A percentile compares a stretch with the other conserved stretches of the same genome.
Evolutionary conservation across 30 jellyfish, hydroid and myxozoan genomes (phyloP).

Genomic region (Aurelia coerulea): DNA sequence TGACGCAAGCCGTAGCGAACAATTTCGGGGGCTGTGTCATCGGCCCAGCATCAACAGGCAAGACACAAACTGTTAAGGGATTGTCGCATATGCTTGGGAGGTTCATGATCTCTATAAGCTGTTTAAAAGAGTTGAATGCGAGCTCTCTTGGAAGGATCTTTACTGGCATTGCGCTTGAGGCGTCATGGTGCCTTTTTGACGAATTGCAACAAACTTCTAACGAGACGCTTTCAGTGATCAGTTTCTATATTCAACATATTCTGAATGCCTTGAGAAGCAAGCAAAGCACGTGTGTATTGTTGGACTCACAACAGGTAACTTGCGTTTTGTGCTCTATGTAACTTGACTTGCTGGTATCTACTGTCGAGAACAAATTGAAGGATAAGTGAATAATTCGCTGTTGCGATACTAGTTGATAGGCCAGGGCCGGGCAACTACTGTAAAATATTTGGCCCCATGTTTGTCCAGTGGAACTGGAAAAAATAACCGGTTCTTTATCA

Average conservation of each 20-base stretch:
- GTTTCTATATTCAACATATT: conserved; percentile 57
- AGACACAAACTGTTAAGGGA: conserved; percentile 76
- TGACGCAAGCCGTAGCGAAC: conserved; percentile 60
- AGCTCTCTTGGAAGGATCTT: conserved; percentile 57
- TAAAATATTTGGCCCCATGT: no score
- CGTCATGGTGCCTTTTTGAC: conserved; percentile 76
- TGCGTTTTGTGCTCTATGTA: neutral
- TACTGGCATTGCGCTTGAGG: conserved; percentile 82
- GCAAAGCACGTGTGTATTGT: conserved; percentile 35
- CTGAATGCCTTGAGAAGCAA: conserved; percentile 62
- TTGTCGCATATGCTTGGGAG: conserved; percentile 63
- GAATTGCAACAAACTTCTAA: conserved; percentile 70
- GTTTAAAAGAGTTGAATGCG: conserved; percentile 50
- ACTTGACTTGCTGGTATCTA: no score
- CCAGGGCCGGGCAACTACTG: no score
- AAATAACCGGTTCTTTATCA: no score
- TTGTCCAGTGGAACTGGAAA: no score
- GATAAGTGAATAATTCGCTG: no score
- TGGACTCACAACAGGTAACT: conserved; percentile 63
- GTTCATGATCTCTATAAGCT: conserved; percentile 60
- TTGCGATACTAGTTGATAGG: no score
- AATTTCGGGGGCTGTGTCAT: conserved; percentile 70
- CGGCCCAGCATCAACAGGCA: conserved; percentile 76
- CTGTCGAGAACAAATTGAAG: no score
- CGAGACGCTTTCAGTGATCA: conserved; percentile 40